Percentiles rank a stretch among this genome's conserved stretches.
phyloP scores from a whole-genome alignment of 1,140 invertebrate species.

The Drosophila pachea region DNA sequence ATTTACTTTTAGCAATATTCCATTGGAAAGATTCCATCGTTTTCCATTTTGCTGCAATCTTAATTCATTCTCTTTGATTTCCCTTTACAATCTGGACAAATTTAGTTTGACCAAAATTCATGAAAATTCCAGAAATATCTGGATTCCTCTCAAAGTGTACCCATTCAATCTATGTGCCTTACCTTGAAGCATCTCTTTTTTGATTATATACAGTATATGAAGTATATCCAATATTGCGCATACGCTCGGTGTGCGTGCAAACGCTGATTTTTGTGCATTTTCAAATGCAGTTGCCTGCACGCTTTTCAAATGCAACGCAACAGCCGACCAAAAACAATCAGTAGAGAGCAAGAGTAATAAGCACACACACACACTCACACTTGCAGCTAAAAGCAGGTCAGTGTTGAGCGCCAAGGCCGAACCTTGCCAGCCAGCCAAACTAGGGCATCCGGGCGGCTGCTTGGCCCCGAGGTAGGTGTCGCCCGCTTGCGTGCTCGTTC shows the following conservation, averaged over 20 bases:
- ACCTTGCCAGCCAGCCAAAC: conserved; percentile 64
- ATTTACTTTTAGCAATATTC: too few species aligned
- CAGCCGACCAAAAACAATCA: conserved; percentile 30
- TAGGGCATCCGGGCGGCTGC: conserved; percentile 68
- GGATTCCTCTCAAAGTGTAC: too few species aligned
- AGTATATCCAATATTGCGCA: conserved; percentile 23
- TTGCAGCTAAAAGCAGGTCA: conserved; percentile 61
- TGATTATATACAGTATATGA: too few species aligned
- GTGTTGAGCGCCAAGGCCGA: conserved; percentile 76
- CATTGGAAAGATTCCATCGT: too few species aligned
- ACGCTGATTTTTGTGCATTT: conserved; percentile 25
- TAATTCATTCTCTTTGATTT: too few species aligned
- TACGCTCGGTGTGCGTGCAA: conserved; percentile 11
- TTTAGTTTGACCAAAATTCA: too few species aligned
- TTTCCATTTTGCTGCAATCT: too few species aligned
- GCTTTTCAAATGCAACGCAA: conserved; percentile 42
- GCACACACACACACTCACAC: conserved; percentile 16
- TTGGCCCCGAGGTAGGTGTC: conserved; percentile 39
- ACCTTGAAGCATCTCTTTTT: too few species aligned
- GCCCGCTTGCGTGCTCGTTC: not conserved
- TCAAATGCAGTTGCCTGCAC: conserved; percentile 28
- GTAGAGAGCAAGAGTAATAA: conserved; percentile 37
- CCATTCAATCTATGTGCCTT: too few species aligned
- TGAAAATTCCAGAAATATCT: too few species aligned
- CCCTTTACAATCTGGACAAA: too few species aligned